Conservation (phyloP, 2,888 invertebrate species). For the Drosophila conformis region DNA sequence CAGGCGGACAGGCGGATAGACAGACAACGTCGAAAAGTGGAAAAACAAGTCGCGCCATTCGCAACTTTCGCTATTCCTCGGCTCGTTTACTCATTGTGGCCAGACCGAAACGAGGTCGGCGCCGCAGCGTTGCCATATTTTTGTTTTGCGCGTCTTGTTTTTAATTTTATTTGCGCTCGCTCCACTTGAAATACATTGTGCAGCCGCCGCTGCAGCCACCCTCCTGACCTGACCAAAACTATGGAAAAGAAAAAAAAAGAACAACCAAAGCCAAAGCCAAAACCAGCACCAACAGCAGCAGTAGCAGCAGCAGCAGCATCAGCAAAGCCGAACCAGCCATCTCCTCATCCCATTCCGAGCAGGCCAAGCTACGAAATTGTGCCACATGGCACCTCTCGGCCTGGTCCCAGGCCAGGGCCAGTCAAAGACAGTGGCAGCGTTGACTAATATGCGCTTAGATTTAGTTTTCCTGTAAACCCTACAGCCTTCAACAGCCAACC, state of each 20-base stretch:
- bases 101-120: slow-evolving; percentile 74
- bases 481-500: slow-evolving; percentile 4
- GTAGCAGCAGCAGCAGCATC: slow-evolving; percentile 1
- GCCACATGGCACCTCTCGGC: slow-evolving; percentile 60
- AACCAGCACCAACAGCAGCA: slow-evolving; percentile 9
- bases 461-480: slow-evolving; percentile 44
- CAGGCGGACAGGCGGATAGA: slow-evolving; percentile 31
- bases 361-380: slow-evolving; percentile 57
- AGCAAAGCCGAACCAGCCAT: not conserved
- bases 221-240: slow-evolving; percentile 9
- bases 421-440: slow-evolving; percentile 63
- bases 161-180: slow-evolving; percentile 75
- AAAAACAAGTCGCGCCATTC: slow-evolving; percentile 73
- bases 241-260: slow-evolving; percentile 1
- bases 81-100: slow-evolving; percentile 53
- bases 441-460: slow-evolving; percentile 71
- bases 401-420: slow-evolving; percentile 63
- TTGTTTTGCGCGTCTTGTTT: slow-evolving; percentile 65
- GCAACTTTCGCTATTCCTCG: slow-evolving; percentile 10
- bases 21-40: slow-evolving; percentile 61
- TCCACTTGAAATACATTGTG: slow-evolving; percentile 80
- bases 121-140: slow-evolving; percentile 77
- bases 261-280: not conserved
- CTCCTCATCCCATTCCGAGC: slow-evolving; percentile 25
- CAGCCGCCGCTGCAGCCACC: slow-evolving; percentile 35